phyloP scores from a whole-genome alignment of 2,113 vertebrate genomes.

The Callopanchax toddi region DNA sequence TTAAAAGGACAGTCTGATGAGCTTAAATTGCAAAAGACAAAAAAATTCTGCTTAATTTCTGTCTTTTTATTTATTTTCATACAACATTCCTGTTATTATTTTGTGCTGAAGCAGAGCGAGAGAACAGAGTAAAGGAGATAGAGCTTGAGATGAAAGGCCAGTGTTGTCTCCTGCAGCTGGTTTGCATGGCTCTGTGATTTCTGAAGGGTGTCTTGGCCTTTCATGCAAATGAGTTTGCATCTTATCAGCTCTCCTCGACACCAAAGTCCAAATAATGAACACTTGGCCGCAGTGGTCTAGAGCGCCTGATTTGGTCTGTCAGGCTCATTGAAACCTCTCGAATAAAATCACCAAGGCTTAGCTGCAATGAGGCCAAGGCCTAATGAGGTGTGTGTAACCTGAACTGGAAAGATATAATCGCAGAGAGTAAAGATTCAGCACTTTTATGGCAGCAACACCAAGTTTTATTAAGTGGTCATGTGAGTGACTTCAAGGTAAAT shows the following conservation, averaged over 20 bases:
- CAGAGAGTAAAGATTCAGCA: conserved; percentile 6
- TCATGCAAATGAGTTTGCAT: conserved; percentile 60
- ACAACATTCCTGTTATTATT: conserved; percentile 26
- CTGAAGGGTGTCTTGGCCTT: conserved; percentile 54
- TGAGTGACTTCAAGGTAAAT: not conserved
- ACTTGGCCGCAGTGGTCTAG: conserved; percentile 32
- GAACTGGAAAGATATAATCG: conserved; percentile 23
- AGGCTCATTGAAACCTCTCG: conserved; percentile 33
- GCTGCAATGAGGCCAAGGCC: conserved; percentile 14
- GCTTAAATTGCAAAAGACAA: not conserved
- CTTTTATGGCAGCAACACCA: not conserved
- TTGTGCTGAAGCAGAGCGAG: conserved; percentile 3
- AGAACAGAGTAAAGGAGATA: conserved; percentile 34
- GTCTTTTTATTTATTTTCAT: conserved; percentile 3
- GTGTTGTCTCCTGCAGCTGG: conserved; percentile 15
- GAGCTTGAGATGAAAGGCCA: conserved; percentile 44
- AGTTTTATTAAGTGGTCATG: conserved; percentile 11
- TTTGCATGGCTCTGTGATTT: conserved; percentile 34
- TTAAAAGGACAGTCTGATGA: conserved; percentile 13
- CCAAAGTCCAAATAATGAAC: conserved; percentile 54
- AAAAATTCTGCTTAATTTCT: not conserved
- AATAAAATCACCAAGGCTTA: conserved; percentile 21
- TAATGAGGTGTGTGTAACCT: conserved; percentile 49
- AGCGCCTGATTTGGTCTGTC: conserved; percentile 44
- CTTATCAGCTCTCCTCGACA: conserved; percentile 41